Conservation (phyloP, 2,113 vertebrate species). For the Cebidichthys violaceus region DNA sequence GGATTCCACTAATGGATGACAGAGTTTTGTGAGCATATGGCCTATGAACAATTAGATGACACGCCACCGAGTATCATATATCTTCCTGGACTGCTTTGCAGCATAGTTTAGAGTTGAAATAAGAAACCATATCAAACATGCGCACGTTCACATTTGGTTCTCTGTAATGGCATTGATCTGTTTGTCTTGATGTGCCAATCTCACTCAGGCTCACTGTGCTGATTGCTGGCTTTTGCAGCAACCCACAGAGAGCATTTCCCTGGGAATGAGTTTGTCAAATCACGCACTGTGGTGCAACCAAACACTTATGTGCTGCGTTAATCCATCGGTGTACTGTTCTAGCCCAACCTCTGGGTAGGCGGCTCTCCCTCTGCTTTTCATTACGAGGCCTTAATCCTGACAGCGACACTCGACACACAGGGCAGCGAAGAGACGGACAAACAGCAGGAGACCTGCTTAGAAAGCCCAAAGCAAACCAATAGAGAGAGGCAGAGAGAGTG, state of each 20-base stretch:
- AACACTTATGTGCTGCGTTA: conserved; percentile 70
- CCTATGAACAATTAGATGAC: conserved; percentile 38
- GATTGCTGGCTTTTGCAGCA: conserved; percentile 2
- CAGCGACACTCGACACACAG: conserved; percentile 54
- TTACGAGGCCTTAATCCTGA: conserved; percentile 75
- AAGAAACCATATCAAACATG: background rate
- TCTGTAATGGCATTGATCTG: conserved; percentile 46
- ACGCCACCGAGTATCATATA: conserved; percentile 1
- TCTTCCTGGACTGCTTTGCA: conserved; percentile 18
- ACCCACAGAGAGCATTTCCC: conserved; percentile 51
- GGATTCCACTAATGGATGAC: conserved; percentile 55
- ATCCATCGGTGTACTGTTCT: conserved; percentile 55
- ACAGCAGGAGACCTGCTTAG: conserved; percentile 61
- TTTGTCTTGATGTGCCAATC: conserved; percentile 46
- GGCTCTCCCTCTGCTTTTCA: conserved; percentile 72
- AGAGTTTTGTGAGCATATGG: conserved; percentile 55
- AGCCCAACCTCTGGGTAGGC: conserved; percentile 43
- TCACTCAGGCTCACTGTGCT: conserved; percentile 22
- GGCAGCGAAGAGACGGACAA: conserved; percentile 26
- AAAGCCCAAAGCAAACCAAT: conserved; percentile 64
- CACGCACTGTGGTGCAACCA: conserved; percentile 36
- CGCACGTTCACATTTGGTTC: conserved; percentile 9
- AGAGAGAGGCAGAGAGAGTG: conserved; percentile 19
- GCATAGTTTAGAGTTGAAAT: conserved; percentile 20
- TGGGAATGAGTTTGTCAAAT: conserved; percentile 59